Conservation (phyloP, 2,113 vertebrate species). For the Oriolus oriolus region DNA sequence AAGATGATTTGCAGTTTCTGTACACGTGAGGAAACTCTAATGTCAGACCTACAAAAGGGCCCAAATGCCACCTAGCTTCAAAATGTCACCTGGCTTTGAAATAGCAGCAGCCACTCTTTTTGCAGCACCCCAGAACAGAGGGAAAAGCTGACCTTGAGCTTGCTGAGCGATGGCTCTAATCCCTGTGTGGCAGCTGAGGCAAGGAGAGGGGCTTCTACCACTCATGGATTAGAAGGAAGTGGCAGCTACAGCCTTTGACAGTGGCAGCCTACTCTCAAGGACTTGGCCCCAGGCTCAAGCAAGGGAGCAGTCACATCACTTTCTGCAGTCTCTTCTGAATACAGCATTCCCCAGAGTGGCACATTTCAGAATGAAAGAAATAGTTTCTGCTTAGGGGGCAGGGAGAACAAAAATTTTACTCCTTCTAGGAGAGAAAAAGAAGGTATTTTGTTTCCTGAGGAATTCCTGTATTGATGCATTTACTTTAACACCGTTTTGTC, state of each 20-base stretch:
- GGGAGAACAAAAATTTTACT: background rate
- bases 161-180: background rate
- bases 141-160: background rate
- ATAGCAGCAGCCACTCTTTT: background rate
- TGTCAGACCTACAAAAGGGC: background rate
- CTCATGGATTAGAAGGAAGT: background rate
- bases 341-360: rapidly evolving
- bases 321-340: background rate
- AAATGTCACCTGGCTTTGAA: background rate
- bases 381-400: background rate
- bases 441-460: rapidly evolving
- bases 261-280: background rate
- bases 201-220: background rate
- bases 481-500: background rate
- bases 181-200: rapidly evolving
- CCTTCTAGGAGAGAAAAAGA: background rate
- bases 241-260: background rate
- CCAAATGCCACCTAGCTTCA: background rate
- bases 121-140: background rate
- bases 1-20: background rate
- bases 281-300: background rate
- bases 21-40: background rate
- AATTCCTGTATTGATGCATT: background rate
- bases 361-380: background rate
- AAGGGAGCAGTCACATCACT: background rate